Base-by-base conservation (phyloP, 2,113 vertebrate species). In the Rallus limicola region DNA sequence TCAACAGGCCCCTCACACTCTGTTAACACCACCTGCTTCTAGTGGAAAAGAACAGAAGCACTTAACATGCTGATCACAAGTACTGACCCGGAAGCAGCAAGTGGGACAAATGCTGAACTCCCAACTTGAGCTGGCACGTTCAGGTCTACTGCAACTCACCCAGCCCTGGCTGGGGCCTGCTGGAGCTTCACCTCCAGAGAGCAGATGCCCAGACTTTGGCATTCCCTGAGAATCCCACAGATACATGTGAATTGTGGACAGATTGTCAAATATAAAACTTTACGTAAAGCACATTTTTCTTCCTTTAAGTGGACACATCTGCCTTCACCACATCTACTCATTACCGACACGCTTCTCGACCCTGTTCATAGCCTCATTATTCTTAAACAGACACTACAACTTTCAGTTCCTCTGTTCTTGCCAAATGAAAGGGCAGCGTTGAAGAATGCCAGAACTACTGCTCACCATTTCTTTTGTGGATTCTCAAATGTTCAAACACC, bases 391-490 rank as follows among this genome's bases (percentile, higher is more conserved):
- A 89, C 58, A 90, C 52, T 85, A 70, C 81, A 91, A 86, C 48
- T 56, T 86, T 84, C 69, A 38, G 48, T 19, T 86, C 36, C 91
- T 93, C 91, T 91, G 5, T 94, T 90, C 95, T 85, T 92, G 50
- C 93, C 79, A 86, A 96, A 90, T 83, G 79, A 95, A 96, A 96
- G 75, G 34, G 52, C 48, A 96, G 94, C 92, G 93, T 55, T 95
- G 93, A 95, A 96, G 93, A 94, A 96, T 31, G 38, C 42, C 79
- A 71, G 93, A 53, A 90, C 85, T 71, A 96, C 88, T 93, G 92
- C 92, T 94, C 93, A 86, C 64, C 64, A 68, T 92, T 83, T 81
- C 94, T 93, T 93, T 85, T 83, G 88, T 75, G 64, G 64, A 42
- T 64, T 95, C 96, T 96, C 72, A 94, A 88, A 92, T 56, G 82